Evolutionary conservation across 2,888 invertebrate species (phyloP).

Genomic region (Liodrosophila aerea): DNA sequence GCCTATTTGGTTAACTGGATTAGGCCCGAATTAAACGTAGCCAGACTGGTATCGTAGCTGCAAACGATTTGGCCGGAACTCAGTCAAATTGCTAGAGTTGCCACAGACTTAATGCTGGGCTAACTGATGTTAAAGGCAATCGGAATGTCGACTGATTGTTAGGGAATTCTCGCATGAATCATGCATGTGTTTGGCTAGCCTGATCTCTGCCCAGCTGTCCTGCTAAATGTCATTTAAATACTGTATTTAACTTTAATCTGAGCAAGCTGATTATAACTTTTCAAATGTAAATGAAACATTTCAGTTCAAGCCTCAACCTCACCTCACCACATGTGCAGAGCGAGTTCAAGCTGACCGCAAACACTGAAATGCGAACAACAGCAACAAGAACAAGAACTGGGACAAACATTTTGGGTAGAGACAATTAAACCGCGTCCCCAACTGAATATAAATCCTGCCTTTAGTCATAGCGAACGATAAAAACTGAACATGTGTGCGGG

Average conservation of each 20-base stretch:
- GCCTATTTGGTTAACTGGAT: slow-evolving; percentile 54
- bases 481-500: slow-evolving; percentile 55
- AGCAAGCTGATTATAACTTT: slow-evolving; percentile 43
- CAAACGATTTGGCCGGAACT: neutral
- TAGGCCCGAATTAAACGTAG: slow-evolving; percentile 29
- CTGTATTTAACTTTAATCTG: slow-evolving; percentile 20
- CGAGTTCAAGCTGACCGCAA: slow-evolving; percentile 19
- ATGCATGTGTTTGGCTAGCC: neutral
- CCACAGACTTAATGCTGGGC: slow-evolving; percentile 5
- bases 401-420: slow-evolving; percentile 6
- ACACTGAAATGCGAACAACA: slow-evolving; percentile 1
- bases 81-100: slow-evolving; percentile 1
- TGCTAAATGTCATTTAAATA: too few relatives aligned
- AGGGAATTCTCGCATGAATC: neutral
- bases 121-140: neutral
- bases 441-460: slow-evolving; percentile 23
- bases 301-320: slow-evolving; percentile 22
- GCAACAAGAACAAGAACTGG: too few relatives aligned
- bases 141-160: slow-evolving; percentile 1
- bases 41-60: slow-evolving; percentile 21
- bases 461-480: slow-evolving; percentile 47
- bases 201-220: slow-evolving; percentile 17
- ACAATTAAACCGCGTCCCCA: slow-evolving; percentile 41
- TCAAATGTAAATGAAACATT: slow-evolving; percentile 18
- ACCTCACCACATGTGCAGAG: slow-evolving; percentile 19